phyloP scores from a whole-genome alignment of 1,140 invertebrate species.

The Mactra quadrangularis region DNA sequence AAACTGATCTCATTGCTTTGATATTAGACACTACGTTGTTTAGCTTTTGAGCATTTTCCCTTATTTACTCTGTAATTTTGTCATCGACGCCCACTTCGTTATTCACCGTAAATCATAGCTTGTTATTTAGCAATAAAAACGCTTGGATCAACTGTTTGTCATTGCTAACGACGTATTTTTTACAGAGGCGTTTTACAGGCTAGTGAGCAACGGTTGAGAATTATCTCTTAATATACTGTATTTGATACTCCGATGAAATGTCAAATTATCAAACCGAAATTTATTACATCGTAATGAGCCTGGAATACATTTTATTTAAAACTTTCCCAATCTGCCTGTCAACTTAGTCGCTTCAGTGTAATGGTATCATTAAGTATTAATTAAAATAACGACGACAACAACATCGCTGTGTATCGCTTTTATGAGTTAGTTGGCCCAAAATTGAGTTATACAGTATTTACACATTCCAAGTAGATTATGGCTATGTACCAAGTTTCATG shows the following conservation, averaged over 20 bases:
- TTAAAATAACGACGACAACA: no score
- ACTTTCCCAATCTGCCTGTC: no score
- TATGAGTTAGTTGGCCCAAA: no score
- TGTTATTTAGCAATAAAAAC: slow-evolving; percentile 18
- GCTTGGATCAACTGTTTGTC: slow-evolving; percentile 14
- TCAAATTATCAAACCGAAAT: no score
- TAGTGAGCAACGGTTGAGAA: slow-evolving; percentile 18
- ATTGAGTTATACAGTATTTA: no score
- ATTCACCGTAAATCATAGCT: slow-evolving; percentile 30
- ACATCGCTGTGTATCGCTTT: no score
- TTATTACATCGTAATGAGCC: no score
- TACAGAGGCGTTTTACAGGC: slow-evolving; percentile 13
- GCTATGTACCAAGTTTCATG: no score
- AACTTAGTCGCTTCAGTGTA: no score
- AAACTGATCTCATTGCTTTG: slow-evolving; percentile 15
- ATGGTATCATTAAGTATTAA: no score
- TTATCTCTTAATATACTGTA: slow-evolving; percentile 18
- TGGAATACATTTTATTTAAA: no score
- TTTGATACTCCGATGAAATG: neutral
- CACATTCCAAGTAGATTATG: no score
- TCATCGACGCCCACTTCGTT: slow-evolving; percentile 38
- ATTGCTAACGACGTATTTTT: slow-evolving; percentile 27
- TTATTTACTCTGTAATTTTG: slow-evolving; percentile 42
- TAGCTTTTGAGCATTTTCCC: neutral
- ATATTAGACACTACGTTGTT: slow-evolving; percentile 50